Evolutionary conservation across 30 jellyfish, hydroid and myxozoan species (phyloP).

Genomic region (Cassiopea xamachana): DNA sequence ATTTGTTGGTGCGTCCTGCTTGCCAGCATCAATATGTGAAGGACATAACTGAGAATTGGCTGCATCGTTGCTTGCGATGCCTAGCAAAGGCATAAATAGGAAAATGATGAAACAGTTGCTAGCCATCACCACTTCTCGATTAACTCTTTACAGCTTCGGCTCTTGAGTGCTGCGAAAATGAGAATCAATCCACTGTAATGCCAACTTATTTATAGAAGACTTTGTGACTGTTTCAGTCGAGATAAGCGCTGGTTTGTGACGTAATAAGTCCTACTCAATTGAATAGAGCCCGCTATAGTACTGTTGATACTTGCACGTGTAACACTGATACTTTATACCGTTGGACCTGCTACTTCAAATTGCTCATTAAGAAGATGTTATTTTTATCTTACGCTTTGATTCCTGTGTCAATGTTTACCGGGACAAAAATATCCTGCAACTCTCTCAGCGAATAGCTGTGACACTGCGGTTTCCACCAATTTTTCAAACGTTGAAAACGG

Average conservation of each 20-base stretch:
- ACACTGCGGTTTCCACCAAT: neutral
- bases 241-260: neutral
- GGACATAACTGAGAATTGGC: neutral
- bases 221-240: neutral
- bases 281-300: neutral
- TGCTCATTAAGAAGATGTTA: neutral
- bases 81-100: neutral
- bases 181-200: neutral
- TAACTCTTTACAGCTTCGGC: neutral
- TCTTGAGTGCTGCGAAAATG: neutral
- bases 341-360: conserved; percentile 1
- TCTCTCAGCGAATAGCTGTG: neutral
- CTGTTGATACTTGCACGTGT: neutral
- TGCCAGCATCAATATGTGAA: neutral
- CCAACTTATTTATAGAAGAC: neutral
- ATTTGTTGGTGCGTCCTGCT: conserved; percentile 13
- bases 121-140: neutral
- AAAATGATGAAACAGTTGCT: neutral
- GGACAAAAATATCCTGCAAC: neutral
- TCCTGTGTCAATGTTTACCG: conserved; percentile 20
- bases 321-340: neutral
- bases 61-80: neutral
- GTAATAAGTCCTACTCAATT: neutral
- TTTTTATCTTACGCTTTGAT: neutral
- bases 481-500: neutral